Evolutionary conservation across 2,797 vertebrate genomes (phyloP).

Genomic region (Dendrocincla tyrannina): DNA sequence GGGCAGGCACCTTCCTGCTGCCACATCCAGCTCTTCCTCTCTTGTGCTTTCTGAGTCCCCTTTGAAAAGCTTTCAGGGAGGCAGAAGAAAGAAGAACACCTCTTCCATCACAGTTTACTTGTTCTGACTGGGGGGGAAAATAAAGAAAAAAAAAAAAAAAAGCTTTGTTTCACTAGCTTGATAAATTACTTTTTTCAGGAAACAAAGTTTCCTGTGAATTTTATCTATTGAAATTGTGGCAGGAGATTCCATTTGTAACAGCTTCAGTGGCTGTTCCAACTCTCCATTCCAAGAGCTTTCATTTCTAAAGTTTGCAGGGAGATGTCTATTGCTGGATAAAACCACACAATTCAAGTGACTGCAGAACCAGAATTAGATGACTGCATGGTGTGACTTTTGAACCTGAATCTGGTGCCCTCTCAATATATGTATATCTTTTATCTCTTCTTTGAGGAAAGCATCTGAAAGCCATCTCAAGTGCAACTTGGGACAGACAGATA

Average conservation of each 20-base stretch:
- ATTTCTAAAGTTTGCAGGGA: not conserved
- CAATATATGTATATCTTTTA: not conserved
- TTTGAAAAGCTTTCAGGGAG: not conserved
- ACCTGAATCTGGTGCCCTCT: not conserved
- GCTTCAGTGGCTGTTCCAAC: not conserved
- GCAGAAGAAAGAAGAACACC: not conserved
- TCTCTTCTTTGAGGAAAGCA: not conserved
- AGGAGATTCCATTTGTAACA: not conserved
- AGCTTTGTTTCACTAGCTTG: not conserved
- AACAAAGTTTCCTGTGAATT: not conserved
- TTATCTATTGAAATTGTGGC: not conserved
- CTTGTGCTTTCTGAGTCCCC: not conserved
- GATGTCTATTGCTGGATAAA: not conserved
- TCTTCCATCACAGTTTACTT: not conserved
- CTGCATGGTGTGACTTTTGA: fast-evolving
- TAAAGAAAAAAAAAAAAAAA: not conserved
- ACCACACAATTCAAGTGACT: not conserved
- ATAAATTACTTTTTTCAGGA: not conserved
- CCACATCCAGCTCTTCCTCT: not conserved
- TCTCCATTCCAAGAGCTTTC: not conserved
- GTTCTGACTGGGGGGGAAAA: no score
- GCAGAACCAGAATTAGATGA: not conserved
- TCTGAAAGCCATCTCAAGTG: not conserved
- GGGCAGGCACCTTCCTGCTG: not conserved
- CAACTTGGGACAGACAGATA: not conserved